Evolutionary conservation across 2,797 vertebrate species (phyloP), one percentile per base, ranked within the genome.

Genomic region (Okamejei kenojei): DNA sequence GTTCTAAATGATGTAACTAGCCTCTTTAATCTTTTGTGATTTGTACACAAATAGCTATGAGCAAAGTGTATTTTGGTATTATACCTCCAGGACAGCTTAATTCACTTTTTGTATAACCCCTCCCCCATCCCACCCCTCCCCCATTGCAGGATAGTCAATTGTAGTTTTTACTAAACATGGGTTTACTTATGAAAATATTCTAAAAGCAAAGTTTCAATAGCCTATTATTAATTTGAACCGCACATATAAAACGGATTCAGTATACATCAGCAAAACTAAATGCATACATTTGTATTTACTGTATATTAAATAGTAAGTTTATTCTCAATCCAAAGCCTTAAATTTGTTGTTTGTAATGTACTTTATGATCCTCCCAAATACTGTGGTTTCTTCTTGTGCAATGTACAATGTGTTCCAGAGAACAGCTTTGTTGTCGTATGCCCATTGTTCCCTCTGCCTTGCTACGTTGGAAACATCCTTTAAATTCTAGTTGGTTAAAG

Each of bases 101-200:
- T 45, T 45, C 45, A 45, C 45, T 45, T 45, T 45, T 3, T 45
- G 45, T 0, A 45, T 45, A 45, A 45, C 45, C 45, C 45, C 45
- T 38, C n/a, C 38, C 38, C 38, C 38, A 38, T 1, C 38, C 38
- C 38, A 38, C 38, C 38, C 38, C 38, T 45, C 45, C 45, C 45
- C 45, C 45, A 45, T 45, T 38, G 17, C 38, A 7, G 19, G 79
- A 19, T 21, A 82, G 58, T 26, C 10, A 54, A 26, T 82, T 84
- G 26, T 81, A 13, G 26, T 73, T 73, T 73, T 73, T 73, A 21
- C 19, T 73, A 73, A 73, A 4, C 19, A 73, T 73, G 17, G 1
- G 26, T 84, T 84, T 84, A 54, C 19, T 81, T 81, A 45, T 84
- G 54, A 29, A 84, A 84, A 61, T 26, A 58, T 84, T 84, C 81